Base-by-base conservation (phyloP, 2,797 vertebrate genomes). In the Thripadectes ignobilis region DNA sequence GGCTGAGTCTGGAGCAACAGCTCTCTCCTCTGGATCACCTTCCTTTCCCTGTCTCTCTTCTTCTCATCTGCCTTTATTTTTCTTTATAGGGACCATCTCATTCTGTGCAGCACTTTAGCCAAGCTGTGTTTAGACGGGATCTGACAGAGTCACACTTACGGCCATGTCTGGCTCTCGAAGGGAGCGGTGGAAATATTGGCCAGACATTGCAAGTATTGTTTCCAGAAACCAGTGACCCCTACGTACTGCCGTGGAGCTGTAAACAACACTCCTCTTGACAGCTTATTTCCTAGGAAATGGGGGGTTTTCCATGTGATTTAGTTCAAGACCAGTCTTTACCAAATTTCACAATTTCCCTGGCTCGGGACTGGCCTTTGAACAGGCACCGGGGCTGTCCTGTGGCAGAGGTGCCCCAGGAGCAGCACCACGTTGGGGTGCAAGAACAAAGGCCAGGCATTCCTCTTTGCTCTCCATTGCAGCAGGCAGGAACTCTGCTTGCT, bases 81-180 rank as follows among this genome's bases (percentile, higher is more conserved):
- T 32, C 11, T 7, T 46, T 16, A 0, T 9, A 27, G 43, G 52
- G 71, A 55, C 7, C 0, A 1, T 16, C 51, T 14, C 19, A 30
- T 30, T 8, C 7, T 18, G 69, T 38, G 46, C 55, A 63, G 20
- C 23, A 71, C 43, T 39, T 67, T 24, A 11, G 65, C 7, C n/a
- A 43, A 38, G n/a, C 30, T 76, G 63, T 5, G 30, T 27, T 63
- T 17, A 14, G n/a, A 27, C 10, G 41, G 34, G 34, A 21, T 26
- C 51, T 30, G 27, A 24, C 18, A 23, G 29, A 7, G 63, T 19
- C 21, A 23, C 52, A 14, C 8, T 0, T 2, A 19, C 0, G 0
- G 6, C 39, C 14, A 18, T 5, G 21, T 26, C 59, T 45, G 0
- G 43, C 20, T 9, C 30, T 3, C 6, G 38, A 9, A 6, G 8